Evolutionary conservation across 1,140 invertebrate genomes (phyloP).

Genomic region (Diachasmimorpha longicaudata): DNA sequence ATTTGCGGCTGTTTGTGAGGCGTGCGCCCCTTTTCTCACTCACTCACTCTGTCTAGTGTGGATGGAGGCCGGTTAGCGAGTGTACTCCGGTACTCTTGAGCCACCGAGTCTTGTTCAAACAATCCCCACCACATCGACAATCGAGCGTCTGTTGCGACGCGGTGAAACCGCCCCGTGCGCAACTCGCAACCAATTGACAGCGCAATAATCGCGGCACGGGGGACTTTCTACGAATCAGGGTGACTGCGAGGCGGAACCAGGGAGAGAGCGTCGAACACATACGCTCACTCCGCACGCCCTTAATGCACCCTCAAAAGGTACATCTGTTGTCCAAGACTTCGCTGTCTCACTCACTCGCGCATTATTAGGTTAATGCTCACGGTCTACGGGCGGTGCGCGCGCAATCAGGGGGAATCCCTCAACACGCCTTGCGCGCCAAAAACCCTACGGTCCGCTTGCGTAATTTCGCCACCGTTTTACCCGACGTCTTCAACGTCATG

Average conservation of each 20-base stretch:
- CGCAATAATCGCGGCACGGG: not conserved
- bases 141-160: not conserved
- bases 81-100: conserved; percentile 58
- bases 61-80: conserved; percentile 59
- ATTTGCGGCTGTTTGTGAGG: conserved; percentile 39
- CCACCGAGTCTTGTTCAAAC: conserved; percentile 60
- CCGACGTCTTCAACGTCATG: conserved; percentile 46
- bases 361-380: not conserved
- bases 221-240: too few species aligned
- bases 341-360: not conserved
- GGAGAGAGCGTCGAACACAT: not conserved
- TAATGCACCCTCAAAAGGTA: not conserved
- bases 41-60: conserved; percentile 50
- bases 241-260: not conserved
- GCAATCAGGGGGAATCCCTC: conserved; percentile 19
- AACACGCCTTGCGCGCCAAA: not conserved
- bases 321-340: not conserved
- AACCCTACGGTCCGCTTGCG: conserved; percentile 19
- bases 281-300: conserved; percentile 28
- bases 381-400: conserved; percentile 28
- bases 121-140: conserved; percentile 45
- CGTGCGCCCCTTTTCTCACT: conserved; percentile 31
- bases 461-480: conserved; percentile 35
- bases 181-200: conserved; percentile 1
- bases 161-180: not conserved